These are phyloP conservation scores for Clitarchus hookeri DNA, from an alignment of 2,888 invertebrate genomes.

Conservation along the genomic window DNA sequence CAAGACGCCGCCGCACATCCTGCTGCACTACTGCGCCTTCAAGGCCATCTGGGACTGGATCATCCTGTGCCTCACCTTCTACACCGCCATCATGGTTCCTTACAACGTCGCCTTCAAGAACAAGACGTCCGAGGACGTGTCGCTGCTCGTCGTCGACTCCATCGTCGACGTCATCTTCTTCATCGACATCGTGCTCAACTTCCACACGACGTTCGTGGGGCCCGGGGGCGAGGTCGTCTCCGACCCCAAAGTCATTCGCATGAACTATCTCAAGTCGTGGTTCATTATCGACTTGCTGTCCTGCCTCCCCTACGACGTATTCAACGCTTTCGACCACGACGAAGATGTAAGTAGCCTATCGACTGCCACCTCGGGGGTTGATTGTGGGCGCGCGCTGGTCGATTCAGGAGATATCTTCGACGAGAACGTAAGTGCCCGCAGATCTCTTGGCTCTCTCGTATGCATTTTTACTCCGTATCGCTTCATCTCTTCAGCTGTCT, in stretches of 20 bases:
- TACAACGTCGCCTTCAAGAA: constrained; percentile 99
- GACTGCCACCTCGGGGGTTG: constrained; percentile 31
- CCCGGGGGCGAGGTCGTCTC: constrained; percentile 96
- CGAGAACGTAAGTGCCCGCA: constrained; percentile 32
- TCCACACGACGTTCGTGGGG: constrained; percentile 99
- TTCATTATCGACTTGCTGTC: constrained; percentile 98
- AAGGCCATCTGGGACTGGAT: constrained; percentile 99
- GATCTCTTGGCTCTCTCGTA: not conserved
- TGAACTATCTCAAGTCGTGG: constrained; percentile 99
- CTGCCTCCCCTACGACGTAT: constrained; percentile 99
- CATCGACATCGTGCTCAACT: constrained; percentile 99
- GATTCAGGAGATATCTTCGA: constrained; percentile 29
- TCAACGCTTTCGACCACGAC: constrained; percentile 99
- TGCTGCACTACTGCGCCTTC: constrained; percentile 99
- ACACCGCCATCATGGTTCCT: constrained; percentile 98
- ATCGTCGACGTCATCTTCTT: constrained; percentile 99
- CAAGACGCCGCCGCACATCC: constrained; percentile 98
- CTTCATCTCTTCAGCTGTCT: not conserved
- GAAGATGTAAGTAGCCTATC: constrained; percentile 76
- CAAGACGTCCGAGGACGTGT: constrained; percentile 96
- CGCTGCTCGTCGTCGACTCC: constrained; percentile 86
- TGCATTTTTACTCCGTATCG: not conserved
- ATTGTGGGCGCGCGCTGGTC: constrained; percentile 34
- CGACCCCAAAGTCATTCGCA: constrained; percentile 96
- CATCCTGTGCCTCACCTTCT: constrained; percentile 98